A percentile compares a stretch with the other conserved stretches of the same genome.
Conservation (phyloP, 2,797 vertebrate genomes). For the Anabas testudineus region DNA sequence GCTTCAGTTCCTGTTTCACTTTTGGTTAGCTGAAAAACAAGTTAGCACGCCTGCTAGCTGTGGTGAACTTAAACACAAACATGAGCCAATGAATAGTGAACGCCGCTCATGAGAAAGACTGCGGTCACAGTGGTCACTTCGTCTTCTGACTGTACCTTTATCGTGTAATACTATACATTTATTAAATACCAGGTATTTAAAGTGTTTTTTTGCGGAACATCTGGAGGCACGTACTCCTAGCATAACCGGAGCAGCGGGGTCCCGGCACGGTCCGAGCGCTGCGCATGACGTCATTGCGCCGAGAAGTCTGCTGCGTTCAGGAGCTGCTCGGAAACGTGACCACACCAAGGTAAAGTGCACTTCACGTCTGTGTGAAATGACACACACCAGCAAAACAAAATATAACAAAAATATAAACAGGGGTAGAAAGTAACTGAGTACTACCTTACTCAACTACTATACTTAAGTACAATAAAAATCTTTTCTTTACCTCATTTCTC, state of each 20-base stretch:
- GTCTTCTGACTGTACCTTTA: neutral
- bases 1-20: constrained; percentile 57
- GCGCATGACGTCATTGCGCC: constrained; percentile 70
- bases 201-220: constrained; percentile 39
- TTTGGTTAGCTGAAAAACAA: constrained; percentile 37
- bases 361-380: too few relatives aligned
- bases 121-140: neutral
- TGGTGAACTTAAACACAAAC: constrained; percentile 58
- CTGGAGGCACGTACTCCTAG: constrained; percentile 59
- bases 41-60: constrained; percentile 61
- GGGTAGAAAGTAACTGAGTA: too few relatives aligned
- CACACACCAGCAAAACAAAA: too few relatives aligned
- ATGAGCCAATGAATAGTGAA: constrained; percentile 5
- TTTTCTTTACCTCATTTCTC: too few relatives aligned
- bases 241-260: constrained; percentile 68
- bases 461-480: too few relatives aligned
- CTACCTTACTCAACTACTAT: too few relatives aligned
- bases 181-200: neutral
- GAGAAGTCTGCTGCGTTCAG: constrained; percentile 38
- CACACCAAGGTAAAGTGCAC: too few relatives aligned
- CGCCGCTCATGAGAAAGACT: constrained; percentile 9
- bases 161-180: neutral
- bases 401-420: too few relatives aligned
- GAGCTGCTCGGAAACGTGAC: constrained; percentile 9
- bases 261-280: constrained; percentile 60